Conservation (phyloP, 2,888 invertebrate genomes). For the Chaitophorus viminalis region DNA sequence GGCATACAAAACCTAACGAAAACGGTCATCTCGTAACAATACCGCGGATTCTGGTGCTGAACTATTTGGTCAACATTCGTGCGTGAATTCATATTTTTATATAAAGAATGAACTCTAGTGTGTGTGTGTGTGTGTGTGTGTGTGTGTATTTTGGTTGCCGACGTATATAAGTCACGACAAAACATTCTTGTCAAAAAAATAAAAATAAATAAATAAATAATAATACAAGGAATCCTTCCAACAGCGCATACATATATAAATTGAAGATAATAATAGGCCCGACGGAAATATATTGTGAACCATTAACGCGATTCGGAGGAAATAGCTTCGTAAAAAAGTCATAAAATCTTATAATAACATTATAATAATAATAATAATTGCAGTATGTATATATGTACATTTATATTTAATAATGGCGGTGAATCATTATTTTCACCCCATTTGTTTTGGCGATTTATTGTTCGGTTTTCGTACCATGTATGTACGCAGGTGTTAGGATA, state of each 20-base stretch:
- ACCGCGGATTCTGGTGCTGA: neutral
- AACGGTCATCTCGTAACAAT: neutral
- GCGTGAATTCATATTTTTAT: too few species aligned
- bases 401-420: neutral
- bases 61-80: neutral
- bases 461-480: neutral
- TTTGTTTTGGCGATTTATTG: neutral
- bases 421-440: neutral
- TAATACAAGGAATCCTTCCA: neutral
- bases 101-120: neutral
- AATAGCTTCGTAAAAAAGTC: neutral
- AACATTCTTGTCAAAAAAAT: neutral
- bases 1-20: conserved; percentile 1
- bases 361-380: neutral
- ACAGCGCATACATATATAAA: neutral
- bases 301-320: neutral
- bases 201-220: neutral
- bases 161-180: neutral
- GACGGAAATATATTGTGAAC: neutral
- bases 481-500: too few species aligned
- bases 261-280: neutral
- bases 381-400: too few species aligned
- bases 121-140: neutral
- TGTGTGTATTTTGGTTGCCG: neutral
- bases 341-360: neutral